phyloP scores from a whole-genome alignment of 2,797 vertebrate species.

The Microtus agrestis region DNA sequence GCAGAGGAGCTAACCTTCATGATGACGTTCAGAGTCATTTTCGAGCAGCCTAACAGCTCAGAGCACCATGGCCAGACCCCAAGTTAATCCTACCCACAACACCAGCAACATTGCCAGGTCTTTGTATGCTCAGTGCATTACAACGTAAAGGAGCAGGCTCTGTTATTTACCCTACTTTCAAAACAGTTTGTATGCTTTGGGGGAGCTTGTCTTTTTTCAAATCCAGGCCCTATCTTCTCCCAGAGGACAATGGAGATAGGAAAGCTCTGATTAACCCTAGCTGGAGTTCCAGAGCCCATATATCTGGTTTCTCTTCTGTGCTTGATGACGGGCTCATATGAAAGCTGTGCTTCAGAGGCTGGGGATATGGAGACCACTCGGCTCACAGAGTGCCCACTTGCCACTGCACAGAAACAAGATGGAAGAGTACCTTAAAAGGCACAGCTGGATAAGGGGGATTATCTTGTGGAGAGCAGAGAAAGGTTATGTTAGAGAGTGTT shows the following conservation, averaged over 20 bases:
- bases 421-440: not conserved
- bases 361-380: not conserved
- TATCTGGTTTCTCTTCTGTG: not conserved
- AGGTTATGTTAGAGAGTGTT: not conserved
- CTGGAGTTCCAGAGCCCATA: not conserved
- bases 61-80: not conserved
- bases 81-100: not conserved
- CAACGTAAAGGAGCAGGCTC: not conserved
- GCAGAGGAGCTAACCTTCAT: not conserved
- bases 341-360: not conserved
- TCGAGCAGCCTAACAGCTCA: constrained; percentile 19
- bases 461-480: not conserved
- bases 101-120: not conserved
- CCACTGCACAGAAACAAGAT: not conserved
- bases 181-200: not conserved
- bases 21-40: not conserved
- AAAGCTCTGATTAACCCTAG: not conserved
- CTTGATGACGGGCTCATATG: not conserved
- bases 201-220: not conserved
- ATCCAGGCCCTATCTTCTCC: not conserved
- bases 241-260: not conserved
- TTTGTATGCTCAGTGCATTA: not conserved
- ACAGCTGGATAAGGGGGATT: not conserved
- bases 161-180: not conserved
- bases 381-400: not conserved